Evolutionary conservation across 2,888 invertebrate genomes (phyloP), one percentile per base, ranked within the genome.

Genomic region (Limnephilus lunatus): DNA sequence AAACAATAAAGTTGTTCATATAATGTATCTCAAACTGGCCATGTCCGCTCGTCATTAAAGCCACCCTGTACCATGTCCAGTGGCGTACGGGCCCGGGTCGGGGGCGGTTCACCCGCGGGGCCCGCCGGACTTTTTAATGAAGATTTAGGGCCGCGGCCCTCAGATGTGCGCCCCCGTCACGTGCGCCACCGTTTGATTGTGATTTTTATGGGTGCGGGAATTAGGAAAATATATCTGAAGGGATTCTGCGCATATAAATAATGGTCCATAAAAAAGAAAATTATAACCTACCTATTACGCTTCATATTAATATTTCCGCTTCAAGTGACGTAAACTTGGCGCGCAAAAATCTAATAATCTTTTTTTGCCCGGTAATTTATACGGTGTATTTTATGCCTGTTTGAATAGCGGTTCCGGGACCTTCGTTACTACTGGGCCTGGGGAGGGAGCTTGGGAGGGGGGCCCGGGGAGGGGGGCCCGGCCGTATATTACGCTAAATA

Each of bases 181-280:
- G 92, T 91, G 92, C 90, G 83, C 91, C 88, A 90, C 93, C 85
- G 92, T 93, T 92, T 92, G 93, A 93, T 93, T 93, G 93, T 93
- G 93, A 93, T 93, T 93, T 93, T 93, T 93, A 93, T 93, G 93
- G 93, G 90, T 91, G 85, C 88, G 92, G 93, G 93, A 93, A 93
- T 93, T 93, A 93, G 93, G 92, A 92, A 93, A 93, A 93, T 93
- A 93, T 93, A 93, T 93, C 93, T 93, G 93, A 92, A 91, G 93
- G 93, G 93, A 93, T 93, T 93, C 93, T 87, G 92, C 93, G 93
- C 92, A 93, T 92, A 93, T 93, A 93, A 93, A 93, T 93, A 93
- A 93, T 93, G 93, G 93, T 91, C 93, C 93, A 93, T 93, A 93
- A 93, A 93, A 93, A 93, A 93, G 90, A 93, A 93, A 93, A 93